These are phyloP conservation scores for Mactromeris polynyma DNA, from an alignment of 2,888 invertebrate species.

Conservation along the genomic window DNA sequence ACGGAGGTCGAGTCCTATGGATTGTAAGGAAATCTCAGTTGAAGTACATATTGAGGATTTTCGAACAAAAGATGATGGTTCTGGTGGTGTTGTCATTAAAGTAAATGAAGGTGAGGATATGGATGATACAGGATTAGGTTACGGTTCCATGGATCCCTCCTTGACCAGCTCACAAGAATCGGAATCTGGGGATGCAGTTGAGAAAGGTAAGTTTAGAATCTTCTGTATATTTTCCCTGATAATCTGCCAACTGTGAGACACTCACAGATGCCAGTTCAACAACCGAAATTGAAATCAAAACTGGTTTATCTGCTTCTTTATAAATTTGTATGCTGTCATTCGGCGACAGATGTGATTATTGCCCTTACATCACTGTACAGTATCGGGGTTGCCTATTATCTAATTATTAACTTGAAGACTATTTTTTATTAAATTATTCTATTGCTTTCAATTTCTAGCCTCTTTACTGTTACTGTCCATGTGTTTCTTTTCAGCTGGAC, in stretches of 20 bases:
- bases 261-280: too few species aligned
- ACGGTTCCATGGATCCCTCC: constrained; percentile 45
- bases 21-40: background rate
- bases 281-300: too few species aligned
- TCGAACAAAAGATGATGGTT: constrained; percentile 30
- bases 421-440: too few species aligned
- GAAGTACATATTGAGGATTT: constrained; percentile 2
- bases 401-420: too few species aligned
- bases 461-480: background rate
- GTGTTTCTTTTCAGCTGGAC: constrained; percentile 52
- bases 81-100: constrained; percentile 47
- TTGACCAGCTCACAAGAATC: constrained; percentile 66
- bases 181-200: constrained; percentile 44
- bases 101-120: constrained; percentile 26
- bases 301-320: too few species aligned
- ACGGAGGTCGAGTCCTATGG: constrained; percentile 2
- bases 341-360: background rate
- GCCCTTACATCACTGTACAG: too few species aligned
- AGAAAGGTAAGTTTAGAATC: constrained; percentile 45
- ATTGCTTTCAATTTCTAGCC: too few species aligned
- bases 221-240: background rate
- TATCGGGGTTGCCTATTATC: too few species aligned
- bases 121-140: constrained; percentile 43
- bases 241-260: background rate
- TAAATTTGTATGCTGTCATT: too few species aligned